Evolutionary conservation across 92 coral and sea anemone genomes (phyloP).

Genomic region (Micromussa lordhowensis): DNA sequence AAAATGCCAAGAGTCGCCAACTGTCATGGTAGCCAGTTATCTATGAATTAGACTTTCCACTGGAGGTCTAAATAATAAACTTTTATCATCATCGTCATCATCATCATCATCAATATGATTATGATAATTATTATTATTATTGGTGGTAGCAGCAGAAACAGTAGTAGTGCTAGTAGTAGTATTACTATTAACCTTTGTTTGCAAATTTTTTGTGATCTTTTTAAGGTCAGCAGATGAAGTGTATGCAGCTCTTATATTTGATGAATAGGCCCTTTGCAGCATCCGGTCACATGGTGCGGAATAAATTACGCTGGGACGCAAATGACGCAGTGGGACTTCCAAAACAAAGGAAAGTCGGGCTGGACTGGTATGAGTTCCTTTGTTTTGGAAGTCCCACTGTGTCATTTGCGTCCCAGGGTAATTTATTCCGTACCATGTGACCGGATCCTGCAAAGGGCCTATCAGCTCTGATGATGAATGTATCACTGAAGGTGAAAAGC

Average conservation of each 20-base stretch:
- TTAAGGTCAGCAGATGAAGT: slow-evolving; percentile 29
- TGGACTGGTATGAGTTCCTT: no score
- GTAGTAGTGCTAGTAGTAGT: background rate
- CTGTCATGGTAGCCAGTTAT: slow-evolving; percentile 15
- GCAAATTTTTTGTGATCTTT: slow-evolving; percentile 15
- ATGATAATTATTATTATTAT: background rate
- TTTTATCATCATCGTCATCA: background rate
- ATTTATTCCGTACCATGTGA: no score
- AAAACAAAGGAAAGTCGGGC: no score
- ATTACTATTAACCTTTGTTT: slow-evolving; percentile 6
- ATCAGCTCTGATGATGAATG: slow-evolving; percentile 45
- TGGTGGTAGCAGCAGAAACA: background rate
- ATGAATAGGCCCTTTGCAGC: no score
- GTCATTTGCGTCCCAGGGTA: no score
- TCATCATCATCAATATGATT: background rate
- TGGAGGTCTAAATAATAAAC: slow-evolving; percentile 17
- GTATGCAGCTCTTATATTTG: slow-evolving; percentile 49
- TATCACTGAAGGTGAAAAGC: slow-evolving; percentile 19
- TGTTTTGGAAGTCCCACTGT: no score
- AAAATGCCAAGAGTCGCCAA: slow-evolving; percentile 7
- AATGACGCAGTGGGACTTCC: no score
- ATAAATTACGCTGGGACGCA: no score
- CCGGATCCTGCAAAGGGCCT: no score
- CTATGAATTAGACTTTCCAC: slow-evolving; percentile 18
- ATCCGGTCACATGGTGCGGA: no score